Evolutionary conservation across 64 coral and sea anemone species (phyloP), one percentile per base, ranked within the genome.

Genomic region (Dendrophyllia cribrosa): DNA sequence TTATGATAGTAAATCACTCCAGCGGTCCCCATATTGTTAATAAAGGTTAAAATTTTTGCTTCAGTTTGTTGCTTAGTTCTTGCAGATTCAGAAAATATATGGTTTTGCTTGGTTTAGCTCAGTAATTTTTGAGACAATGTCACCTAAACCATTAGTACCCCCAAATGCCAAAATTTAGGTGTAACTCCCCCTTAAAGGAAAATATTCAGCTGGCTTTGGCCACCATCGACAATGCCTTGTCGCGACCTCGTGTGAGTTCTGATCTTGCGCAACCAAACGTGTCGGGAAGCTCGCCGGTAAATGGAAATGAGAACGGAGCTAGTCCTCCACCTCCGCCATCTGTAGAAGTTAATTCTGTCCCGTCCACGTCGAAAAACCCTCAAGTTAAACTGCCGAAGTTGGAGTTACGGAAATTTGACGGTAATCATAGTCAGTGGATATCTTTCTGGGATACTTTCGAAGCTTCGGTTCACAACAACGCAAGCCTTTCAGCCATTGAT

Each of bases 371-470:
- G 55, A 56, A 15, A 60, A 43, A 16, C 10, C 56, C 78, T 63
- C 46, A 48, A 72, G 91, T 87, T 26, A 93, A 88, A 43, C 72
- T 93, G 58, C 91, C 91, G 3, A 93, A 93, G 52, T 25, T 88
- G 19, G 70, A 70, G 34, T 17, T 93, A 7, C 70, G n/a, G 14
- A 78, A 77, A 62, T 93, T 95, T 78, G 59, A 49, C 79, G 88
- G 88, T 11, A 76, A 91, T 46, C 22, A 82, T 8, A 91, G 82
- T 17, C 77, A 82, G 52, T 95, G 94, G 83, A 50, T 58, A 47
- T 26, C 89, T 19, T 95, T 91, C 69, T 95, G 94, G 94, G 83
- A 91, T 46, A 19, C 82, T 72, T 88, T 91, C 67, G 83, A 95
- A 62, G 58, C 88, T 1, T 90, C 89, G 6, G 65, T 95, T 34